Evolutionary conservation across 2,888 invertebrate genomes (phyloP), one percentile per base, ranked within the genome.

Genomic region (Didymodactylos carnosus): DNA sequence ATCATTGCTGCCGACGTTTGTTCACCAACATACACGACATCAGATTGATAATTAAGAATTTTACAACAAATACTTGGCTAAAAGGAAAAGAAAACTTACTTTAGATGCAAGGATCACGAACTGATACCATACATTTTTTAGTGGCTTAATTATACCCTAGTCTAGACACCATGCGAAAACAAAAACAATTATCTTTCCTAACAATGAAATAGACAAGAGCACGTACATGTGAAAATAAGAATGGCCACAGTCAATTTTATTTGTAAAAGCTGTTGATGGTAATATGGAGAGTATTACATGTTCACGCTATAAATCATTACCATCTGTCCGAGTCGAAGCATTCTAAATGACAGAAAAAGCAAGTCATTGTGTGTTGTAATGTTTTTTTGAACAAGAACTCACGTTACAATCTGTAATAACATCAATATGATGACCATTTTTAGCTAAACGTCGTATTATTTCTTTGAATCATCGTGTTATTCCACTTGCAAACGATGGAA

Each of bases 401-500:
- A 72, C 72, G 25, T 69, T 51, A 29, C 71, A 71, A 13, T 71
- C 74, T 16, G 74, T 74, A 10, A 74, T 43, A 13, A 74, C 40
- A 41, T 71, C 71, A 35, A 74, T 62, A 41, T 29, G 23, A 19
- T 46, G 40, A 46, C 51, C 51, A 7, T 27, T 27, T 13, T 35
- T n/a, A 14, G 49, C 71, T 71, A 74, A 25, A 13, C 71, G 35
- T 23, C 23, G 25, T 27, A 74, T 74, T 8, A 74, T 71, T 43
- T 74, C 74, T 53, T 71, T 71, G 19, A 74, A 74, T 27, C 74
- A 35, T 14, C 74, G 51, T 6, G 71, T 51, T n/a, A 74, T 71
- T 39, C 74, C 74, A 35, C 74, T 74, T 4, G 71, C 71, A 39
- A 71, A 74, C 23, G 74, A 71, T 51, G 71, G 71, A 43, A 74